These are phyloP conservation scores for Galemys pyrenaicus DNA, from an alignment of 2,113 vertebrate genomes.

Conservation along the genomic window DNA sequence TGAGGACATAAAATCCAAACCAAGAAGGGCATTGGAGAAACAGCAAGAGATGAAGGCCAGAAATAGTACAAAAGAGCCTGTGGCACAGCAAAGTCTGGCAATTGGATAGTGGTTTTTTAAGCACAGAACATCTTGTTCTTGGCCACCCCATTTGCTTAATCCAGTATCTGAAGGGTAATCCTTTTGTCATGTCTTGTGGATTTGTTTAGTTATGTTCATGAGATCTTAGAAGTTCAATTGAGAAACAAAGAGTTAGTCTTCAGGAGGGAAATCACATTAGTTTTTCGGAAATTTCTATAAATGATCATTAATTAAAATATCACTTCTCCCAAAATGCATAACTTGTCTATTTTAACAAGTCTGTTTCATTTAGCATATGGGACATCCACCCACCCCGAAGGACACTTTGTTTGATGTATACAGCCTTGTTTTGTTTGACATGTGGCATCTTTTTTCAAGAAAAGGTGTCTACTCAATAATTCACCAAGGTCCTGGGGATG, in stretches of 20 bases:
- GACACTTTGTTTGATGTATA: neutral
- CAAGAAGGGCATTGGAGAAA: slow-evolving; percentile 67
- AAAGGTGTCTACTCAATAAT: neutral
- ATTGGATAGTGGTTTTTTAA: neutral
- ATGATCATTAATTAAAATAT: neutral
- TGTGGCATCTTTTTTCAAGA: neutral
- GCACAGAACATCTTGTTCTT: neutral
- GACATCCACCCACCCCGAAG: neutral
- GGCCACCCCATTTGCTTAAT: slow-evolving; percentile 58
- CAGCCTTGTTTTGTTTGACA: neutral
- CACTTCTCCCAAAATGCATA: neutral
- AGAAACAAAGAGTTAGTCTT: neutral
- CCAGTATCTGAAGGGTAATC: slow-evolving; percentile 60
- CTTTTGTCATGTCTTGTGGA: neutral
- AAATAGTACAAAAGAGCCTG: slow-evolving; percentile 74
- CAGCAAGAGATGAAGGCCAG: slow-evolving; percentile 65
- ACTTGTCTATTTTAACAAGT: neutral
- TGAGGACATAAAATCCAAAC: slow-evolving; percentile 40
- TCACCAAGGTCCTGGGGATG: neutral
- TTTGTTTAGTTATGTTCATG: neutral
- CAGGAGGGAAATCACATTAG: neutral
- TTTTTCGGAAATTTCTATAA: neutral
- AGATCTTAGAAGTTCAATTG: neutral
- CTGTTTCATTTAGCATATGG: neutral
- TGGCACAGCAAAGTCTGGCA: neutral